A percentile compares a stretch with the other conserved stretches of the same genome.
Conservation (phyloP, 2,113 vertebrate genomes). For the Hemichromis elongatus region DNA sequence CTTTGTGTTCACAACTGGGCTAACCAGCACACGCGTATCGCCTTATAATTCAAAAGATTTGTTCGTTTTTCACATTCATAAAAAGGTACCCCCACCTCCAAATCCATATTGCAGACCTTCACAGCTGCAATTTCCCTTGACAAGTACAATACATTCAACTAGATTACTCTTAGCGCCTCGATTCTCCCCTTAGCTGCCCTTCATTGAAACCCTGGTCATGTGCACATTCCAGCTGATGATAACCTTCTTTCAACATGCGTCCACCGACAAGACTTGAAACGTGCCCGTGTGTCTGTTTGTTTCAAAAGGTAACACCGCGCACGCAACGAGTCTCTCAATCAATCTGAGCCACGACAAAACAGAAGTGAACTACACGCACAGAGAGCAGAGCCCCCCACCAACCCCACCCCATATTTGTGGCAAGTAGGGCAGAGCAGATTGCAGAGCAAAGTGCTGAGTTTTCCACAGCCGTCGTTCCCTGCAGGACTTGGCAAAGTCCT, state of each 20-base stretch:
- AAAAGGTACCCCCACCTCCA: neutral
- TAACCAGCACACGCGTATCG: neutral
- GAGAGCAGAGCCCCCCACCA: neutral
- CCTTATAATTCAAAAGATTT: slow-evolving; percentile 13
- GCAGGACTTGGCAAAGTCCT: slow-evolving; percentile 62
- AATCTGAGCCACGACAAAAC: slow-evolving; percentile 31
- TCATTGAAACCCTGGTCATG: slow-evolving; percentile 11
- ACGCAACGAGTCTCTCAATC: slow-evolving; percentile 4
- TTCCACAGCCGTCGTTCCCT: slow-evolving; percentile 58
- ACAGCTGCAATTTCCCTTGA: neutral
- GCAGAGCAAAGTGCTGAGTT: slow-evolving; percentile 69
- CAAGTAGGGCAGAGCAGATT: slow-evolving; percentile 68
- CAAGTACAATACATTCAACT: slow-evolving; percentile 27
- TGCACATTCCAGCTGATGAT: neutral
- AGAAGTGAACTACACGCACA: neutral
- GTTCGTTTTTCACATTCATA: slow-evolving; percentile 12
- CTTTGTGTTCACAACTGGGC: slow-evolving; percentile 8
- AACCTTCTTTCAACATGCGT: neutral
- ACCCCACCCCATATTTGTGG: slow-evolving; percentile 38
- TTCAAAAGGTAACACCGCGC: slow-evolving; percentile 26
- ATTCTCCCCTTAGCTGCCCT: neutral
- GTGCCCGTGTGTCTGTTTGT: neutral
- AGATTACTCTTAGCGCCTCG: neutral
- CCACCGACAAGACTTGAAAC: neutral
- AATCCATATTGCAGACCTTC: neutral